Conservation (phyloP, 2,888 invertebrate species). For the Synanthedon andrenaeformis region DNA sequence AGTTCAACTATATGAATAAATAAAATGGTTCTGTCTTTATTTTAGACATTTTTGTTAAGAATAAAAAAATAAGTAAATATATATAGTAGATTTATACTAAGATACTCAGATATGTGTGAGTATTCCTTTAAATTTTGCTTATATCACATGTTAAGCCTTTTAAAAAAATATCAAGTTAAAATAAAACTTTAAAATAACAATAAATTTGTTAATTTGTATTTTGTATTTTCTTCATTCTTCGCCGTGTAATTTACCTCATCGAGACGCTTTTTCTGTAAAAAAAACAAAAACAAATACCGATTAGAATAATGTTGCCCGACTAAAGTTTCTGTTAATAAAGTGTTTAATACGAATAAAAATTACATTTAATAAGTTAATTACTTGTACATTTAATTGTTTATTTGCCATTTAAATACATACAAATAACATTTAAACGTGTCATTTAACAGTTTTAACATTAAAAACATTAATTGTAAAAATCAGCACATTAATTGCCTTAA, state of each 20-base stretch:
- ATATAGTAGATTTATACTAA: too few species aligned
- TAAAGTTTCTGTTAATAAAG: conserved; percentile 1
- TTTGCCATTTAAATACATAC: neutral
- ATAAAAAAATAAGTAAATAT: too few species aligned
- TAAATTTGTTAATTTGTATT: too few species aligned
- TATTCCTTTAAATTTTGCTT: too few species aligned
- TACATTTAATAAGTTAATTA: neutral
- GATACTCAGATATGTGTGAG: too few species aligned
- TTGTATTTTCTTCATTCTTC: conserved; percentile 1
- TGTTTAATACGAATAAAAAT: neutral
- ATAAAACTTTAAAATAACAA: too few species aligned
- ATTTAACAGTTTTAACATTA: conserved; percentile 5
- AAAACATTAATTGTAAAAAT: conserved; percentile 4
- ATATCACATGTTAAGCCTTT: too few species aligned
- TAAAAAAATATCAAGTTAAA: too few species aligned
- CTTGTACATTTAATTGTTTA: neutral
- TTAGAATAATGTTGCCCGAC: conserved; percentile 21
- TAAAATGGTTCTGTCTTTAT: too few species aligned
- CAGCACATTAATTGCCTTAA: neutral
- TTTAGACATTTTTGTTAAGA: too few species aligned
- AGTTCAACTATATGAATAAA: too few species aligned
- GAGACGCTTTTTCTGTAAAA: conserved; percentile 82
- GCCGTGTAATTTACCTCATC: conserved; percentile 75
- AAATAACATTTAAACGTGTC: neutral
- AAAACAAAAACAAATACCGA: conserved; percentile 39